Percentiles rank a stretch among this genome's conserved stretches.
phyloP scores from a whole-genome alignment of 1,140 invertebrate genomes.

The Hylaeus volcanicus region DNA sequence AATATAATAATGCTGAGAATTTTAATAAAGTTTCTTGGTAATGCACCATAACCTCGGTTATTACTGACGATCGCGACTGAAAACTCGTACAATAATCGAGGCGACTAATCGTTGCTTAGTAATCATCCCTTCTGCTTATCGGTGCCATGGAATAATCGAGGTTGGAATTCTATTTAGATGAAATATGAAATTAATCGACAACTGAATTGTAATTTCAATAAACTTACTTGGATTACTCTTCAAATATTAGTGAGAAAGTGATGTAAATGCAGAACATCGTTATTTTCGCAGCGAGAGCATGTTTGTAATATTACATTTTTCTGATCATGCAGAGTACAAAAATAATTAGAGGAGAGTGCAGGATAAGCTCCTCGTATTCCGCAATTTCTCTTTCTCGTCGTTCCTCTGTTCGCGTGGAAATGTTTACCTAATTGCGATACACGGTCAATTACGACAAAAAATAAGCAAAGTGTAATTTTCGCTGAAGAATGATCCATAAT shows the following conservation, averaged over 20 bases:
- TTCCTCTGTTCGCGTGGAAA: background rate
- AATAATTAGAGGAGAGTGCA: background rate
- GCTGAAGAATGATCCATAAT: background rate
- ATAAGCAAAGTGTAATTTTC: constrained; percentile 9
- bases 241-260: too few species aligned
- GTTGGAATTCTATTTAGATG: too few species aligned
- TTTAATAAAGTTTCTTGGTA: background rate
- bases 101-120: too few species aligned
- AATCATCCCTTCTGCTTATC: too few species aligned
- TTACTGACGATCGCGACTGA: too few species aligned
- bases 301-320: too few species aligned
- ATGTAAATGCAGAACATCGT: too few species aligned
- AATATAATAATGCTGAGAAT: background rate
- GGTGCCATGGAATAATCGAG: too few species aligned
- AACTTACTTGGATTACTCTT: too few species aligned
- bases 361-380: background rate
- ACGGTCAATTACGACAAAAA: background rate
- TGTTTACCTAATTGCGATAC: background rate
- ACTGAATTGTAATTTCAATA: background rate
- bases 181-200: too few species aligned
- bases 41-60: background rate
- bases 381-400: background rate
- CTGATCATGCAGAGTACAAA: background rate
- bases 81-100: too few species aligned
- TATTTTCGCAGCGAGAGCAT: too few species aligned